A percentile compares a stretch with the other conserved stretches of the same genome.
These are phyloP conservation scores for Calonectris borealis DNA, from an alignment of 2,113 vertebrate genomes.

Conservation along the genomic window DNA sequence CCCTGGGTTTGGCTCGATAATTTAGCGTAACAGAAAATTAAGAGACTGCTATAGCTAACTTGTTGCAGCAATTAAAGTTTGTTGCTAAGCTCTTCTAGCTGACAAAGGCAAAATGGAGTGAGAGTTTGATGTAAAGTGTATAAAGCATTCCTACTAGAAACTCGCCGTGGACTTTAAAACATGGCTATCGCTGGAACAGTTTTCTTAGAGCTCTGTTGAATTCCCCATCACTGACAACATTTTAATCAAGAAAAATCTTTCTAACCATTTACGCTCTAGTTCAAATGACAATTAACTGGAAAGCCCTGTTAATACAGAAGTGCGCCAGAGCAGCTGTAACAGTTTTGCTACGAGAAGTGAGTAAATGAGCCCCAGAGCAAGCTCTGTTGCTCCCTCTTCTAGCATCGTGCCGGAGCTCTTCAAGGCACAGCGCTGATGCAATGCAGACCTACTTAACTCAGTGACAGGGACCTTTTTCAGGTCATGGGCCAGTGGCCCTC, in stretches of 20 bases:
- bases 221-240: background rate
- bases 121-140: background rate
- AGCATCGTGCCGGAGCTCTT: background rate
- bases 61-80: background rate
- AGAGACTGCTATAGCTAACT: background rate
- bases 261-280: background rate
- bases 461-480: background rate
- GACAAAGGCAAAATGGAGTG: background rate
- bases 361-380: slow-evolving; percentile 14
- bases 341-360: background rate
- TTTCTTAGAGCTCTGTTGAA: background rate
- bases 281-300: slow-evolving; percentile 13
- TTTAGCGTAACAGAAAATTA: background rate
- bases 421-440: background rate
- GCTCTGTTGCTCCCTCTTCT: background rate
- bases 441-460: background rate
- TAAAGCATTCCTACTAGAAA: background rate
- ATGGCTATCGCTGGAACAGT: background rate
- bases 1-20: background rate
- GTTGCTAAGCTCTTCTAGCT: background rate
- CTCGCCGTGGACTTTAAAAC: background rate
- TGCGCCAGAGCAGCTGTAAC: background rate
- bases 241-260: slow-evolving; percentile 34
- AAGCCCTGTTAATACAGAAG: background rate
- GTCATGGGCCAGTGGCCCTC: background rate